These are phyloP conservation scores for Chironomus striatipennis DNA, from an alignment of 1,140 invertebrate species.

Conservation along the genomic window DNA sequence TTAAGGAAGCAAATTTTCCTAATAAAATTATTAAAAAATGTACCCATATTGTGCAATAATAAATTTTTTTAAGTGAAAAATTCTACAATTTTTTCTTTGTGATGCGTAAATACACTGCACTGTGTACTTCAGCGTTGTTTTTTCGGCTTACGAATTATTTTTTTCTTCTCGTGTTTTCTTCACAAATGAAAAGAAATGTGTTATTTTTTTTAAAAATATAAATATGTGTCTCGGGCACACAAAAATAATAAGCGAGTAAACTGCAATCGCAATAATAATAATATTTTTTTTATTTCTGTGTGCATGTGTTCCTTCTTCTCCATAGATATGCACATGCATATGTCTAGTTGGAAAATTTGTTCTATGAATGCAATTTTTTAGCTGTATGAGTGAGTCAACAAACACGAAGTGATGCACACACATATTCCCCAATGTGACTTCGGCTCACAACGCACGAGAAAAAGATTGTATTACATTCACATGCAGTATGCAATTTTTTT, in stretches of 20 bases:
- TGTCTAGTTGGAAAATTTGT: background rate
- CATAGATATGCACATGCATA: too few relatives aligned
- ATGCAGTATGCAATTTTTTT: background rate
- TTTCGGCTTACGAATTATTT: background rate
- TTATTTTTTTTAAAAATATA: background rate
- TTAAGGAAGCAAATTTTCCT: background rate
- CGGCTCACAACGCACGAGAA: background rate
- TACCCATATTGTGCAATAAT: slow-evolving; percentile 1
- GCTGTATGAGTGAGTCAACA: background rate
- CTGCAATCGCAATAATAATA: background rate
- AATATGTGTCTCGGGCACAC: background rate
- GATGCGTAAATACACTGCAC: background rate
- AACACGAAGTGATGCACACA: background rate
- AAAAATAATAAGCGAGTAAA: background rate
- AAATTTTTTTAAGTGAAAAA: background rate
- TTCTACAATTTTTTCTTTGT: slow-evolving; percentile 15
- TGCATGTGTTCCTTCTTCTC: too few relatives aligned
- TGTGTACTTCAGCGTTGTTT: background rate
- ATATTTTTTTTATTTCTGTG: background rate
- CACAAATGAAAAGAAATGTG: background rate
- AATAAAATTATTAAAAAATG: background rate
- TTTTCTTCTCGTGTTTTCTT: background rate
- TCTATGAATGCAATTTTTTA: too few relatives aligned
- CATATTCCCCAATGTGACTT: background rate
- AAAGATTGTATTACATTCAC: background rate